These are phyloP conservation scores for Arion vulgaris DNA, from an alignment of 1,140 invertebrate species.

Conservation along the genomic window DNA sequence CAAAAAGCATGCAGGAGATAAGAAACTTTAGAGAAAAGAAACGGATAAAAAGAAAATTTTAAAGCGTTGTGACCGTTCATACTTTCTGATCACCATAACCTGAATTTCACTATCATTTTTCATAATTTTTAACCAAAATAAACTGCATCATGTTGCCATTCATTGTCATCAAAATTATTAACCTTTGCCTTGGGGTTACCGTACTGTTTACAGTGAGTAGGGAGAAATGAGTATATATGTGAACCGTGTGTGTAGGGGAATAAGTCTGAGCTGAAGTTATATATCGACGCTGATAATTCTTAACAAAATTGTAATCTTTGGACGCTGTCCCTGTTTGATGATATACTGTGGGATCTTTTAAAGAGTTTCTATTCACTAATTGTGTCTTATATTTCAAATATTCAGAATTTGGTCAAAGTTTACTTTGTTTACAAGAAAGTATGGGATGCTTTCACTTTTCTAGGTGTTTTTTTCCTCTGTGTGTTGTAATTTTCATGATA, in stretches of 20 bases:
- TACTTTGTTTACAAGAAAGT: no score
- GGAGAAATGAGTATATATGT: not conserved
- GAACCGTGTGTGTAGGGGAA: not conserved
- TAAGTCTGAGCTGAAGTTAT: not conserved
- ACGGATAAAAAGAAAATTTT: constrained; percentile 90
- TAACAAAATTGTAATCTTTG: not conserved
- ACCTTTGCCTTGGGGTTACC: not conserved
- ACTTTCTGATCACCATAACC: not conserved
- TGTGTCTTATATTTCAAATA: no score
- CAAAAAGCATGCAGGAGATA: constrained; percentile 88
- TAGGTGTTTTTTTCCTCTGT: no score
- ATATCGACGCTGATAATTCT: not conserved
- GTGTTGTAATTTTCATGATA: no score
- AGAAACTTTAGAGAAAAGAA: constrained; percentile 81
- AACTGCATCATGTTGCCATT: not conserved
- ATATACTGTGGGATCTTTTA: no score
- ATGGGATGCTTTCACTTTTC: no score
- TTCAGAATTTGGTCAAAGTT: no score
- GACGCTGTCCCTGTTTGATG: not conserved
- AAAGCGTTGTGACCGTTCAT: constrained; percentile 84
- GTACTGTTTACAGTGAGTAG: not conserved
- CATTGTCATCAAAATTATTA: not conserved
- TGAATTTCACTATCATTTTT: not conserved
- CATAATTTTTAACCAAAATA: not conserved
- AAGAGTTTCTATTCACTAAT: no score